These are phyloP conservation scores for Paralinhomoeus sp. DNA, from an alignment of 2,888 invertebrate species.

Conservation along the genomic window DNA sequence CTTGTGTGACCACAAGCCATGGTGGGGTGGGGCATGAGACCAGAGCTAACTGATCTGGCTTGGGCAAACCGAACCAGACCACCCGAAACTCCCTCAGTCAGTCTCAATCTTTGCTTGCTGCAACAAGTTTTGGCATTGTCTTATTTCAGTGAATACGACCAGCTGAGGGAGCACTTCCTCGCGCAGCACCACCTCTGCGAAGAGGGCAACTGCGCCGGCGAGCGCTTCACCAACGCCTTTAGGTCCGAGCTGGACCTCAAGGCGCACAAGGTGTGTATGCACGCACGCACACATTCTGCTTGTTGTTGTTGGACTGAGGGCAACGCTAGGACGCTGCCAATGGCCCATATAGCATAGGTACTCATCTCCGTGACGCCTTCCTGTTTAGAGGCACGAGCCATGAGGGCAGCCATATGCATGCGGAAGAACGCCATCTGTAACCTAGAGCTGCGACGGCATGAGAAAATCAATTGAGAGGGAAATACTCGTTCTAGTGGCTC, in stretches of 20 bases:
- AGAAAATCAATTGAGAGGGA: no score
- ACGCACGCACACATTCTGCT: no score
- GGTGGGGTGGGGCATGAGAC: background rate
- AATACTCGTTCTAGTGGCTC: no score
- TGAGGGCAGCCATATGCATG: no score
- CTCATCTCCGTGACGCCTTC: no score
- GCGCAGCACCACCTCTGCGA: constrained; percentile 71
- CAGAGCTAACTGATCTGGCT: background rate
- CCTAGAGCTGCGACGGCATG: no score
- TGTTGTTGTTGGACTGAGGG: no score
- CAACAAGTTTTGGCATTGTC: background rate
- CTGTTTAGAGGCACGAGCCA: no score
- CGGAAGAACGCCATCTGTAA: no score
- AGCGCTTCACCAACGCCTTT: constrained; percentile 69
- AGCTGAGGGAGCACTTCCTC: constrained; percentile 62
- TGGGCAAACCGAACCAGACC: background rate
- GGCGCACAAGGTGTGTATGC: constrained; percentile 42
- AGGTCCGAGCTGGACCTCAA: constrained; percentile 71
- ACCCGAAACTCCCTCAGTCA: background rate
- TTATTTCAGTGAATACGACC: constrained; percentile 43
- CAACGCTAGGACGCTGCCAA: no score
- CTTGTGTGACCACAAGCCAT: no score
- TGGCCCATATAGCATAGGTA: no score
- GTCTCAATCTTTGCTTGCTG: background rate
- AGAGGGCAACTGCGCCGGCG: constrained; percentile 60